These are phyloP conservation scores for Periophthalmus magnuspinnatus DNA, from an alignment of 2,797 vertebrate species.

Conservation along the genomic window DNA sequence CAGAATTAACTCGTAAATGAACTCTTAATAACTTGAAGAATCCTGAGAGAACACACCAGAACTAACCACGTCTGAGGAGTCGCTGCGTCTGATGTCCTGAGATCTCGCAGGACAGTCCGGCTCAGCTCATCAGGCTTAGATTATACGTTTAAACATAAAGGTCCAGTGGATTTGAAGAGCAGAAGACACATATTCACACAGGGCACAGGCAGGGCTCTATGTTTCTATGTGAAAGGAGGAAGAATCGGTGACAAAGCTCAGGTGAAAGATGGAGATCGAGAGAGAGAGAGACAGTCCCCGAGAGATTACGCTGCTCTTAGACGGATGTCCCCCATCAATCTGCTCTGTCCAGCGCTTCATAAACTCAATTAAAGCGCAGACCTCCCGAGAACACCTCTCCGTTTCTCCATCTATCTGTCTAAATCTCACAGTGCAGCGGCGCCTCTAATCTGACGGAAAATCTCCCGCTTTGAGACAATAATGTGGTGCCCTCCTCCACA, in stretches of 20 bases:
- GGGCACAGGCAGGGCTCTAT: constrained; percentile 26
- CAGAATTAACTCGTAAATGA: too few relatives aligned
- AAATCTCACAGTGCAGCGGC: constrained; percentile 29
- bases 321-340: constrained; percentile 71
- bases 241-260: constrained; percentile 19
- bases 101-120: background rate
- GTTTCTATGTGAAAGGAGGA: constrained; percentile 48
- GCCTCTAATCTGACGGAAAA: constrained; percentile 45
- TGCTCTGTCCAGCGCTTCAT: constrained; percentile 61
- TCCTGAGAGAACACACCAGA: too few relatives aligned
- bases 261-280: constrained; percentile 46
- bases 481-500: constrained; percentile 19
- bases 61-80: background rate
- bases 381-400: constrained; percentile 49
- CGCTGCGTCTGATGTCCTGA: background rate
- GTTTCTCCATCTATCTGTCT: constrained; percentile 48
- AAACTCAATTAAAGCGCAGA: constrained; percentile 71
- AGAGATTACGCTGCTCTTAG: constrained; percentile 52
- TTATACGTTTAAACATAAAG: background rate
- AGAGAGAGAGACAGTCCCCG: constrained; percentile 31
- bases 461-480: constrained; percentile 31
- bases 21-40: too few relatives aligned
- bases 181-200: background rate
- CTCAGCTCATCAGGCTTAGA: background rate
- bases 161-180: background rate